Evolutionary conservation across 2,113 vertebrate species (phyloP), one percentile per base, ranked within the genome.

Genomic region (Podarcis cretensis): DNA sequence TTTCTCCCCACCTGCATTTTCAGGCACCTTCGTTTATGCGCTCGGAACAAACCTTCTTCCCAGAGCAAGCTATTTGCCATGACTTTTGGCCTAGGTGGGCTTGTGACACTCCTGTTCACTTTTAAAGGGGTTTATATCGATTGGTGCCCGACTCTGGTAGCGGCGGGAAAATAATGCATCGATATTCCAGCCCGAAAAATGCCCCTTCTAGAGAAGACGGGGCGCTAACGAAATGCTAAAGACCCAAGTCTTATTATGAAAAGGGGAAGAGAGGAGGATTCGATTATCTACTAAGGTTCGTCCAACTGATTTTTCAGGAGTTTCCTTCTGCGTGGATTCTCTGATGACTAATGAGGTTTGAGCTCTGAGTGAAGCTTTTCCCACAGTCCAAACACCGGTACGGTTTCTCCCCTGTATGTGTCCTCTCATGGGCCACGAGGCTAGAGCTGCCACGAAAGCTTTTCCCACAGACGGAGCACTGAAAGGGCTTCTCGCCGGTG

Each of bases 341-440:
- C 92, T 89, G 84, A 87, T 96, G 96, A 81, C 96, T 96, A 86
- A 94, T 96, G 32, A 96, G 93, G 84, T 94, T 95, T 23, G 96
- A 96, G 57, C 92, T 95, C 89, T 95, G 95, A 83, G 89, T 94
- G 86, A 96, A 96, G 81, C 92, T 92, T 80, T 94, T 95, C 43
- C 93, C 94, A 89, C 95, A 96, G 2, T 96, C 90, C 68, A 89
- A 87, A 85, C 96, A 96, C 5, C 85, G n/a, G 65, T 94, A 94
- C 2, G 95, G 95, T 32, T 94, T 95, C 69, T 96, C 93, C 85
- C 95, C 94, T 68, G 94, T 96, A 69, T 96, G 95, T 20, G 92
- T 95, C 87, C 94, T 93, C 2, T 94, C 93, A 71, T 96, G 96
- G 8, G 92, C 92, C 30, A 91, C 82, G n/a, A 96, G 93, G n/a